phyloP scores from a whole-genome alignment of 2,113 vertebrate genomes.

The Ochotona curzoniae region DNA sequence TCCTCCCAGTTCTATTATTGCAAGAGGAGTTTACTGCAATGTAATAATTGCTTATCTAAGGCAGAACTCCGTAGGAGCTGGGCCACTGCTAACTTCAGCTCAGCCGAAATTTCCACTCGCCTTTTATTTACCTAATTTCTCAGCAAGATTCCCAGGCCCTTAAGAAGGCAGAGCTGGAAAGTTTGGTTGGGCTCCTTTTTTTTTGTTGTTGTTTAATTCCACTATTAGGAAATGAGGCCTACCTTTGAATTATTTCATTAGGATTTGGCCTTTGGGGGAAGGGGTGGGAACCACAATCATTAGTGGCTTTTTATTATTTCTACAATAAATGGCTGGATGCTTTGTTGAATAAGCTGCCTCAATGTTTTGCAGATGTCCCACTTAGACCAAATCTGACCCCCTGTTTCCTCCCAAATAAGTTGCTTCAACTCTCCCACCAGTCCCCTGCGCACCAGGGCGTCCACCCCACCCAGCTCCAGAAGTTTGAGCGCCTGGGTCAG shows the following conservation, averaged over 20 bases:
- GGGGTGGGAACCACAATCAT: constrained; percentile 73
- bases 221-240: constrained; percentile 76
- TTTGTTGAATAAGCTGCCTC: constrained; percentile 71
- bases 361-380: constrained; percentile 82
- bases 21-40: constrained; percentile 86
- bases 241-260: constrained; percentile 74
- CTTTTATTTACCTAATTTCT: constrained; percentile 89
- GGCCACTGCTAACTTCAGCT: constrained; percentile 71
- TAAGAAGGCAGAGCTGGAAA: constrained; percentile 87
- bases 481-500: constrained; percentile 34
- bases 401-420: constrained; percentile 61
- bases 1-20: constrained; percentile 85
- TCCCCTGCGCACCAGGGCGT: neutral
- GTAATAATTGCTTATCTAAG: constrained; percentile 86
- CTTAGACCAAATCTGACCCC: constrained; percentile 76
- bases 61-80: constrained; percentile 79
- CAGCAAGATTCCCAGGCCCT: constrained; percentile 86
- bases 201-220: constrained; percentile 80
- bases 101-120: constrained; percentile 81
- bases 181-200: constrained; percentile 81
- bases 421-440: constrained; percentile 63
- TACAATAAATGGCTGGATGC: constrained; percentile 77
- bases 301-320: constrained; percentile 80
- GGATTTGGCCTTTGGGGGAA: constrained; percentile 80
- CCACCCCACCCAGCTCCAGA: neutral